phyloP scores from a whole-genome alignment of 2,113 vertebrate genomes.

The Indicator maculatus region DNA sequence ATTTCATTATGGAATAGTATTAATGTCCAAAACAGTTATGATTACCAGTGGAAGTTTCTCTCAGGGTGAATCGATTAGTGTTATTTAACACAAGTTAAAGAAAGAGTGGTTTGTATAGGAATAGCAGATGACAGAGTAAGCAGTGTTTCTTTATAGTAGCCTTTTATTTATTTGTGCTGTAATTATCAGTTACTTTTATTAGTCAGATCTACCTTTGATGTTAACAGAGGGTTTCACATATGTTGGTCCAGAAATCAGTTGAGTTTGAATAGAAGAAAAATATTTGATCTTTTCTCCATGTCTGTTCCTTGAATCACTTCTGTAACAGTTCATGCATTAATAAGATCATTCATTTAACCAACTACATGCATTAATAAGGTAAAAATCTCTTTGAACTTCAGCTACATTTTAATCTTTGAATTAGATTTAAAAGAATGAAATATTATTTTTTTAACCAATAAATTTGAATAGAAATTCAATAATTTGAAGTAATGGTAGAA shows the following conservation, averaged over 20 bases:
- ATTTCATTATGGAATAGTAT: not conserved
- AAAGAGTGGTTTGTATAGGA: not conserved
- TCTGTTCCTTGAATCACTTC: slow-evolving; percentile 61
- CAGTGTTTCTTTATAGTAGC: not conserved
- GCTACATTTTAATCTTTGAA: slow-evolving; percentile 70
- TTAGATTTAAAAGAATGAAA: slow-evolving; percentile 79
- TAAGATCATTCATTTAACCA: slow-evolving; percentile 57
- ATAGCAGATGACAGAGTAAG: not conserved
- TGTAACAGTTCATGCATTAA: slow-evolving; percentile 42
- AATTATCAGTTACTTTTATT: slow-evolving; percentile 18
- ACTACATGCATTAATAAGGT: slow-evolving; percentile 57
- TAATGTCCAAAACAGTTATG: not conserved
- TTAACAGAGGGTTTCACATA: not conserved
- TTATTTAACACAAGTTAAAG: not conserved
- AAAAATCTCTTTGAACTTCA: slow-evolving; percentile 66
- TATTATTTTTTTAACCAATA: slow-evolving; percentile 72
- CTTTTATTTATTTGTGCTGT: not conserved
- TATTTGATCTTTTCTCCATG: slow-evolving; percentile 12
- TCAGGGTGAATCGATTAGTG: not conserved
- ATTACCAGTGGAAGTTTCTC: not conserved
- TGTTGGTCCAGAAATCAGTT: slow-evolving; percentile 14
- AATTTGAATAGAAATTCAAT: slow-evolving; percentile 82
- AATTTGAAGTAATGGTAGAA: slow-evolving; percentile 76
- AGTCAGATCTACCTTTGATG: not conserved
- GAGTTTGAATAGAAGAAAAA: slow-evolving; percentile 50